These are phyloP conservation scores for Sturmia bella DNA, from an alignment of 2,888 invertebrate species.

Conservation along the genomic window DNA sequence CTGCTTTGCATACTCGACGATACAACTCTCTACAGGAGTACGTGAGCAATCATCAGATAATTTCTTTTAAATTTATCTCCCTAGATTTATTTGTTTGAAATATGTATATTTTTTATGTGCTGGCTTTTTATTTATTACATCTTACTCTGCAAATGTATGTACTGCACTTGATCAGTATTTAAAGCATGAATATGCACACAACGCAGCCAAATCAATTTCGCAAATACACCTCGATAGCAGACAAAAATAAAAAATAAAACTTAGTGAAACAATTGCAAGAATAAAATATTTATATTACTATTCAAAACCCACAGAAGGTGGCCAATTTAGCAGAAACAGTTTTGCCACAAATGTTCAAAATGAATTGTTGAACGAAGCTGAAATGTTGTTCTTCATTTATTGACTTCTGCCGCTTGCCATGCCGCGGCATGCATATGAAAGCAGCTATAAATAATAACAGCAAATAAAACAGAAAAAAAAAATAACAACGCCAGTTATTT, in stretches of 20 bases:
- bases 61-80: slow-evolving; percentile 57
- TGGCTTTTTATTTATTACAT: slow-evolving; percentile 21
- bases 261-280: slow-evolving; percentile 39
- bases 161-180: slow-evolving; percentile 41
- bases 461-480: slow-evolving; percentile 1
- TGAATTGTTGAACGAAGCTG: neutral
- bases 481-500: slow-evolving; percentile 43
- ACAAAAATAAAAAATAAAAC: slow-evolving; percentile 28
- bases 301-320: slow-evolving; percentile 11
- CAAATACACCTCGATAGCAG: slow-evolving; percentile 41
- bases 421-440: slow-evolving; percentile 37
- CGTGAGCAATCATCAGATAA: slow-evolving; percentile 58
- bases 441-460: slow-evolving; percentile 58
- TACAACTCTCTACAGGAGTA: neutral
- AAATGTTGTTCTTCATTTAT: neutral
- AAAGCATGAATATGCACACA: slow-evolving; percentile 50
- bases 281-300: slow-evolving; percentile 43
- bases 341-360: too few relatives aligned
- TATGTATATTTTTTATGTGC: slow-evolving; percentile 32
- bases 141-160: neutral
- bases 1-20: neutral
- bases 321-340: neutral
- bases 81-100: slow-evolving; percentile 33
- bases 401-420: neutral
- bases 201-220: slow-evolving; percentile 50